phyloP scores from a whole-genome alignment of 2,797 vertebrate genomes.

The Tadarida brasiliensis region DNA sequence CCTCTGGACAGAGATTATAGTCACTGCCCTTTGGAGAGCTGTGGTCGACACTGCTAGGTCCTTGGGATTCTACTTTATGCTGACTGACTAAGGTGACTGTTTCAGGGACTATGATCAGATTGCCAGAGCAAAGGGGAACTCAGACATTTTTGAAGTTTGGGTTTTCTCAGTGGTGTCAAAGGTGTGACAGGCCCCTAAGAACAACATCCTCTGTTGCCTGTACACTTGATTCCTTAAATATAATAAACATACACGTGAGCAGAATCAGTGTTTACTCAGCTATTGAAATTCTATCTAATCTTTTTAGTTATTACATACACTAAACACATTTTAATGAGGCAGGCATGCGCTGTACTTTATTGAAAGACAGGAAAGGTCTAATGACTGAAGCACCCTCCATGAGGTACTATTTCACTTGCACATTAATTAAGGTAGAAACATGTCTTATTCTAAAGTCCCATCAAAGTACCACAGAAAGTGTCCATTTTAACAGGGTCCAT shows the following conservation, averaged over 20 bases:
- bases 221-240: not conserved
- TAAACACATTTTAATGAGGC: not conserved
- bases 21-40: not conserved
- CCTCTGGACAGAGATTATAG: not conserved
- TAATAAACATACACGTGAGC: not conserved
- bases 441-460: not conserved
- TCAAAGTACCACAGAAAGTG: not conserved
- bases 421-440: not conserved
- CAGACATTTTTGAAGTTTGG: not conserved
- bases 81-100: not conserved
- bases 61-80: not conserved
- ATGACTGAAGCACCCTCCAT: not conserved
- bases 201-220: not conserved
- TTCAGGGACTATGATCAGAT: not conserved
- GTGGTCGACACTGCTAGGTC: not conserved
- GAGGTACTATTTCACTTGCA: not conserved
- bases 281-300: not conserved
- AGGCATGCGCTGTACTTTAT: not conserved
- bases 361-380: not conserved
- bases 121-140: not conserved
- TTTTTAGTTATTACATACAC: not conserved
- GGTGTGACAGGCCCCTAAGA: not conserved
- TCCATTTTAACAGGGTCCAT: not conserved
- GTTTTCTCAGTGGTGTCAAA: not conserved
- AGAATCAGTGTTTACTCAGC: constrained; percentile 10